Conservation (phyloP, 2,113 vertebrate genomes). For the Lepisosteus oculatus region DNA sequence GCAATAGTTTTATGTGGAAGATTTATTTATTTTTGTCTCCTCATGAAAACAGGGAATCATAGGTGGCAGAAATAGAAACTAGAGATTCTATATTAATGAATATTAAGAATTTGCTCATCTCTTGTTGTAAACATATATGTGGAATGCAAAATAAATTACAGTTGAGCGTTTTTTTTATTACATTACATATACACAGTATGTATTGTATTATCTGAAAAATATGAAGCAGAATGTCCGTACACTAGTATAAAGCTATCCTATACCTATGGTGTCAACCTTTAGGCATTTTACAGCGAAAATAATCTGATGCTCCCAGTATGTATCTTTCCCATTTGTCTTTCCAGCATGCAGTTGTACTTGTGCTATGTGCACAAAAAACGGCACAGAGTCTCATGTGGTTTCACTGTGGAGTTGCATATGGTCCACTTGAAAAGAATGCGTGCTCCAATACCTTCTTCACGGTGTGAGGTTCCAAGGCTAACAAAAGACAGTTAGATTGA, state of each 20-base stretch:
- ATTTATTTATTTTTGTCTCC: no score
- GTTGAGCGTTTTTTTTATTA: not conserved
- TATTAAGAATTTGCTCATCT: no score
- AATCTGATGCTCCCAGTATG: conserved; percentile 4
- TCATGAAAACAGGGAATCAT: no score
- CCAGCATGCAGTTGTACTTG: conserved; percentile 3
- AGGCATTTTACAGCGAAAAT: not conserved
- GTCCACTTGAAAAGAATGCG: conserved; percentile 1
- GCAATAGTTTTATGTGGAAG: no score
- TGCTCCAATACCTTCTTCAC: not conserved
- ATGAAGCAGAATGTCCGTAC: not conserved
- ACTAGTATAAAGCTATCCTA: not conserved
- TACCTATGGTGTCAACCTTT: not conserved
- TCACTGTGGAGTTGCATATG: conserved; percentile 11
- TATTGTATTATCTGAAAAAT: not conserved
- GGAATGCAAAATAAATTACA: no score
- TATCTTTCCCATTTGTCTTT: conserved; percentile 10
- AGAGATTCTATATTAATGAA: no score
- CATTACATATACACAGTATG: not conserved
- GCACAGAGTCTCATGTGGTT: not conserved
- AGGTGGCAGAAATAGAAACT: no score
- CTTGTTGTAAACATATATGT: not conserved
- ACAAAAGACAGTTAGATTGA: conserved; percentile 3
- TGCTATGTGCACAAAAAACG: not conserved
- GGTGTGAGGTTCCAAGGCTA: not conserved